Evolutionary conservation across 2,113 vertebrate genomes (phyloP).

Genomic region (Bambusicola thoracicus): DNA sequence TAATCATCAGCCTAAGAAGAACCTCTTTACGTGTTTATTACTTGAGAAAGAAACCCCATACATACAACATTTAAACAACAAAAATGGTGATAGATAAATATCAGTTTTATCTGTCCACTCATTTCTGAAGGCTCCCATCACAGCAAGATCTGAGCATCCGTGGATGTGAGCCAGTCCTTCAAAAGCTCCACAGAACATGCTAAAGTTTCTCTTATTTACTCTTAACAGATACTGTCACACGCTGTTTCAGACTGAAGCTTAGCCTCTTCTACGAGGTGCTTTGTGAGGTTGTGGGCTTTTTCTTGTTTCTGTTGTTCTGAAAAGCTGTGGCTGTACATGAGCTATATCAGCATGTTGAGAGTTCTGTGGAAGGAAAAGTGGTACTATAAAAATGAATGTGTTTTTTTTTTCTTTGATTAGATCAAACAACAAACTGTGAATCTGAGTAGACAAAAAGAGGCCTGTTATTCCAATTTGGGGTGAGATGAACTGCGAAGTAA

Average conservation of each 20-base stretch:
- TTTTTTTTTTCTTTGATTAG: slow-evolving; percentile 45
- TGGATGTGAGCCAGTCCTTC: not conserved
- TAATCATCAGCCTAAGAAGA: not conserved
- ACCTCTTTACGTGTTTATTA: not conserved
- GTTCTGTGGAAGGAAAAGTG: not conserved
- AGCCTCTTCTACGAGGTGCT: not conserved
- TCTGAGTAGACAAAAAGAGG: slow-evolving; percentile 22
- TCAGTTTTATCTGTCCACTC: not conserved
- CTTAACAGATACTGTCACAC: not conserved
- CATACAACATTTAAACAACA: not conserved
- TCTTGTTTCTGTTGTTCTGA: not conserved
- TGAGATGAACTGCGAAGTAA: slow-evolving; percentile 22
- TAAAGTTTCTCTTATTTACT: not conserved
- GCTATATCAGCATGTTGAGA: not conserved
- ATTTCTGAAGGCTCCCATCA: not conserved
- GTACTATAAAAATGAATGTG: not conserved
- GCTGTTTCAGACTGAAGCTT: not conserved
- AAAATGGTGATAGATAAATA: not conserved
- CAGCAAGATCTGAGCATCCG: not conserved
- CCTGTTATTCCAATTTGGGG: slow-evolving; percentile 4
- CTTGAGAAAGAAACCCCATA: not conserved
- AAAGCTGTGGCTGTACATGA: not conserved
- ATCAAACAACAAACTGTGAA: not conserved
- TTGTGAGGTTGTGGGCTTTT: not conserved
- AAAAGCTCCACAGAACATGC: not conserved